A percentile compares a stretch with the other conserved stretches of the same genome.
Evolutionary conservation across 2,797 vertebrate species (phyloP).

Genomic region (Lacerta viridis): DNA sequence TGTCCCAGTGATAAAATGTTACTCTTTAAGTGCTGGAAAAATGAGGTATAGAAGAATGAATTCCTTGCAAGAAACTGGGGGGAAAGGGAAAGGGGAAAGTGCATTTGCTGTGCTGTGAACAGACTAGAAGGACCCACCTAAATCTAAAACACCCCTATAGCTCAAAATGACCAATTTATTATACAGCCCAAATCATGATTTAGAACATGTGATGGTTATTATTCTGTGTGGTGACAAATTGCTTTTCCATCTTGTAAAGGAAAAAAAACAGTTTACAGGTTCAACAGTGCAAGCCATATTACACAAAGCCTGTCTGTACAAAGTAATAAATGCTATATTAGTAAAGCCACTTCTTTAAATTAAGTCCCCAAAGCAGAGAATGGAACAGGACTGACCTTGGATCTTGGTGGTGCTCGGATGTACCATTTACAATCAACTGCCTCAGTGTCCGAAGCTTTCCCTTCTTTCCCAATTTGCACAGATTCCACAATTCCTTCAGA

Average conservation of each 20-base stretch:
- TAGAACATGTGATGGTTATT: conserved; percentile 42
- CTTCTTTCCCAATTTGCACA: conserved; percentile 94
- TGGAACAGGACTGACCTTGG: conserved; percentile 90
- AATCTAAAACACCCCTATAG: conserved; percentile 8
- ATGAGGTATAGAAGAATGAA: not conserved
- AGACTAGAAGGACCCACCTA: not conserved
- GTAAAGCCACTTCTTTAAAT: conserved; percentile 65
- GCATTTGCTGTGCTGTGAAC: not conserved
- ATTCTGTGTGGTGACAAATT: conserved; percentile 50
- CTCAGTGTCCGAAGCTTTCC: conserved; percentile 92
- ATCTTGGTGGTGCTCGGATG: conserved; percentile 94
- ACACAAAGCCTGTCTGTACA: conserved; percentile 27
- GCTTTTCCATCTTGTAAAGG: conserved; percentile 32
- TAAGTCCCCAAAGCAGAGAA: conserved; percentile 46
- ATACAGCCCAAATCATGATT: conserved; percentile 29
- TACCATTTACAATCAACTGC: conserved; percentile 99
- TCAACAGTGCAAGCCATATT: conserved; percentile 51
- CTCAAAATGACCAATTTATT: conserved; percentile 20
- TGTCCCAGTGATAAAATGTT: not conserved
- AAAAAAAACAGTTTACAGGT: conserved; percentile 49
- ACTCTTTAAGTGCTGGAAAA: not conserved
- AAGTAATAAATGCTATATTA: conserved; percentile 50
- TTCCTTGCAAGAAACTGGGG: not conserved
- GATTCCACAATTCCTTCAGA: conserved; percentile 99
- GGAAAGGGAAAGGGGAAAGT: not conserved